A percentile compares a stretch with the other conserved stretches of the same genome.
These are phyloP conservation scores for Emys orbicularis DNA, from an alignment of 2,797 vertebrate genomes.

Conservation along the genomic window DNA sequence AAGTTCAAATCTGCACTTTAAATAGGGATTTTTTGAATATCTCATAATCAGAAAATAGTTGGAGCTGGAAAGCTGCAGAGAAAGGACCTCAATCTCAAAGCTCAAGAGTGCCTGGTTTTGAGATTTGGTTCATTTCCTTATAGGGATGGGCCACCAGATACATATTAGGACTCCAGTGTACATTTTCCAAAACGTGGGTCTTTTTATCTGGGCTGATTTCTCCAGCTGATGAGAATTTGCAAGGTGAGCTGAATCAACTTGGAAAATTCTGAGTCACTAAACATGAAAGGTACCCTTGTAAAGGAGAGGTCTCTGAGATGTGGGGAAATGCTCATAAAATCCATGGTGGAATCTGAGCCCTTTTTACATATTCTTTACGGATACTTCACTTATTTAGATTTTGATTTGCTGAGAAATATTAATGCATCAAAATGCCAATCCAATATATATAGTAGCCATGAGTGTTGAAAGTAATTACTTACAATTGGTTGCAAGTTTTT, in stretches of 20 bases:
- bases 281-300: neutral
- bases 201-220: neutral
- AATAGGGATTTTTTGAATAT: slow-evolving; percentile 37
- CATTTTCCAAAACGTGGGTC: neutral
- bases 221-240: neutral
- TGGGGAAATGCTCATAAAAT: neutral
- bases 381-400: neutral
- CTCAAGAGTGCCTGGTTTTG: neutral
- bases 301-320: neutral
- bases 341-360: neutral
- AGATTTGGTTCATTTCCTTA: neutral
- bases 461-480: neutral
- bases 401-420: neutral
- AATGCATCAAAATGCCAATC: neutral
- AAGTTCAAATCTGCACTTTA: slow-evolving; percentile 45
- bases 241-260: neutral
- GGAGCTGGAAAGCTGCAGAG: neutral
- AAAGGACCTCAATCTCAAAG: neutral
- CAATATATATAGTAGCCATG: neutral
- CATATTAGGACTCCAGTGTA: neutral
- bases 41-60: slow-evolving; percentile 2
- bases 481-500: neutral
- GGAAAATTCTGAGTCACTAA: neutral
- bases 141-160: neutral
- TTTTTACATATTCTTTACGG: neutral